Evolutionary conservation across 2,888 invertebrate genomes (phyloP), one percentile per base, ranked within the genome.

Genomic region (Sturmia bella): DNA sequence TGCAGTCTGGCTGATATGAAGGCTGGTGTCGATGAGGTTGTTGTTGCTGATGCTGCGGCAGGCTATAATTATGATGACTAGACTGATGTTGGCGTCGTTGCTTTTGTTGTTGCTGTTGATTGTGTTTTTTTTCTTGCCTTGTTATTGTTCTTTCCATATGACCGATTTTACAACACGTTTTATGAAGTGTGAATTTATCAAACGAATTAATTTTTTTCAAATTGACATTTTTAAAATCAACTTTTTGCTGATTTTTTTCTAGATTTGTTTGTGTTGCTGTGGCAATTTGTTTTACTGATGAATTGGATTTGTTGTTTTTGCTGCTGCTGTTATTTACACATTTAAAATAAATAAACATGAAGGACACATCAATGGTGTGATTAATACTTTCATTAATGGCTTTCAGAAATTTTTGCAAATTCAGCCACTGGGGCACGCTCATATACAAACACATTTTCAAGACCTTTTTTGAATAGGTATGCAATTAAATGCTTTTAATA

Each of bases 271-370:
- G 54, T 45, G 13, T 64, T 13, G 63, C 7, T 6, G 64, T 9
- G 1, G 17, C 19, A 57, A 43, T 52, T 50, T 59, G 27, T 41
- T 41, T 41, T 13, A 48, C 2, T 24, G 11, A 15, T 21, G 48
- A 15, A 32, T 54, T 63, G 21, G 41, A 39, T 43, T 6, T 45
- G 13, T 56, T 63, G n/a, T 50, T 63, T 1, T 41, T 52, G 0
- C n/a, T 43, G 12, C 6, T 52, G 12, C 15, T 32, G n/a, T 39
- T 63, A 11, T 68, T 81, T 50, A 78, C 48, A 52, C 81, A 82
- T 74, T 78, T 82, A 19, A 77, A 70, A 70, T 82, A 82, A 59
- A 82, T 74, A 43, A 82, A 69, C 73, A 82, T 78, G n/a, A 82
- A 69, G 3, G 81, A 78, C 11, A 82, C 74, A 54, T 82, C 74